Evolutionary conservation across 2,113 vertebrate genomes (phyloP), one percentile per base, ranked within the genome.

Genomic region (Spheniscus mendiculus): DNA sequence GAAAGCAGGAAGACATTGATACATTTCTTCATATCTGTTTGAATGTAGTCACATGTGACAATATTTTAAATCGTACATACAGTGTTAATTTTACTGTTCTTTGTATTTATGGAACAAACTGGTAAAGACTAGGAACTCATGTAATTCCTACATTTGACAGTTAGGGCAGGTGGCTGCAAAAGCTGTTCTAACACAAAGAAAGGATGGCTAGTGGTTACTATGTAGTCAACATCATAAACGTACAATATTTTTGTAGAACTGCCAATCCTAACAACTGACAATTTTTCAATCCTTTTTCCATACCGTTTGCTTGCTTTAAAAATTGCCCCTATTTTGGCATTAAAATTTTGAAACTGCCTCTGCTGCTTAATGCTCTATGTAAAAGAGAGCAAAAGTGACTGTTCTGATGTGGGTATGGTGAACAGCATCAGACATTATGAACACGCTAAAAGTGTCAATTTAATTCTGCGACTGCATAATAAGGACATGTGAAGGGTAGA

Each of bases 31-130:
- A 8, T 47, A 29, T 30, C 21, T 67, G 3, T 69, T 82, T 76
- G 65, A 85, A 59, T 25, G 15, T 30, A 52, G 21, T 69, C 8
- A 1, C 7, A n/a, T n/a, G 1, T 58, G 29, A 32, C 6, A 21
- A 12, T 45, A 81, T 79, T 66, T 22, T 1, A 21, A 62, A 59
- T 5, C 47, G 16, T 45, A 38, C 0, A 0, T 53, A 22, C 2
- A 27, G 4, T 26, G 45, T 36, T 91, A 38, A 38, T 71, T 79
- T 82, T 71, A 50, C 29, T 69, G 15, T 44, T 91, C 30, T 49
- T 30, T 38, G 38, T 66, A 13, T 74, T 42, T n/a, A 26, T 47
- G 29, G 73, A 79, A 79, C 16, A 89, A 50, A 71, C 10, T 52
- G 36, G 21, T 65, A 34, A 74, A 63, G 40, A 72, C 16, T 40